Conservation (phyloP, 2,113 vertebrate genomes). For the Otis tarda region DNA sequence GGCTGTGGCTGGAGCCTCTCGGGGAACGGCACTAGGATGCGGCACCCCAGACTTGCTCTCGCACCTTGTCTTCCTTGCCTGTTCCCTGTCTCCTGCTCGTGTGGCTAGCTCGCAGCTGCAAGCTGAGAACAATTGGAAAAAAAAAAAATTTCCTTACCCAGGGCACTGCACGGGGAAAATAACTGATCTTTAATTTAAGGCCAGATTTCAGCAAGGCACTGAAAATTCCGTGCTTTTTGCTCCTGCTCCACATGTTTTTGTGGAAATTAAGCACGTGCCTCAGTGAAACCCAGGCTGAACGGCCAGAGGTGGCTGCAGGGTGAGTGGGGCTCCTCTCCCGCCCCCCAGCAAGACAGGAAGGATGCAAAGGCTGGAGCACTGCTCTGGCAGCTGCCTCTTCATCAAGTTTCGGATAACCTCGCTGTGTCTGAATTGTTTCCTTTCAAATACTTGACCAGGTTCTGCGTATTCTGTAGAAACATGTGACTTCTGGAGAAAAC, state of each 20-base stretch:
- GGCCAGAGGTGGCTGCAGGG: not conserved
- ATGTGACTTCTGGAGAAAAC: not conserved
- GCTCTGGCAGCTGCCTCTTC: not conserved
- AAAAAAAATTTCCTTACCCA: not conserved
- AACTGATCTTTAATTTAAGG: not conserved
- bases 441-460: not conserved
- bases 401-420: not conserved
- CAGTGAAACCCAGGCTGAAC: not conserved
- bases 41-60: not conserved
- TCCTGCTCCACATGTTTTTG: not conserved
- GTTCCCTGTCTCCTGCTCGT: not conserved
- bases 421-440: not conserved
- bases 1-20: not conserved
- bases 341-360: not conserved
- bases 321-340: not conserved
- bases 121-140: not conserved
- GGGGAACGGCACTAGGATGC: not conserved
- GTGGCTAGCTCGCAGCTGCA: not conserved
- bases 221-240: not conserved
- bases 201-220: not conserved
- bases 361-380: not conserved
- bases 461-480: not conserved
- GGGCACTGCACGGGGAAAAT: not conserved
- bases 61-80: not conserved
- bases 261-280: not conserved